Base-by-base conservation (phyloP, 1,140 invertebrate species). In the Atopsyche davidsoni region DNA sequence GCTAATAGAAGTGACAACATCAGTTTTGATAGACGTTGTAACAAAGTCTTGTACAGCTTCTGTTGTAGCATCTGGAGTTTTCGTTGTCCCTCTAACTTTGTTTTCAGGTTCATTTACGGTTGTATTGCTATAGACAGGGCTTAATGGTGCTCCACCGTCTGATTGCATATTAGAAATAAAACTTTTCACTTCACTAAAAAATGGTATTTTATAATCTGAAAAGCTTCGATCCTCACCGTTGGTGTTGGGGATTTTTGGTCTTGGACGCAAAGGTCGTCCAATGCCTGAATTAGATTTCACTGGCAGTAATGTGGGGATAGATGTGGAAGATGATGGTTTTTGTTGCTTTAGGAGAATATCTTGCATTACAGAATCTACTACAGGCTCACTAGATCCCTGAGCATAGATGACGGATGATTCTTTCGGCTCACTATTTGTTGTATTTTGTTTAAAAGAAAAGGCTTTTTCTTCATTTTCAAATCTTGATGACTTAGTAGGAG, bases 261-360 rank as follows among this genome's bases (percentile, higher is more conserved):
- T 60, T 21, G 73, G 75, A 56, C 77, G 59, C 38, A 80, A 60
- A 18, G 78, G 76, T 43, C 75, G 64, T 42, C 76, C 75, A 13
- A 78, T 66, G 16, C 76, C 78, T 10, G 78, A 68, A 63, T 81
- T 80, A 6, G 79, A 80, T 64, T 79, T 77, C 17, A 76, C 77
- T n/a, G 79, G 79, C 47, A 79, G 60, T 49, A 81, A 62, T 19
- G 79, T 81, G 9, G 79, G 76, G 19, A 79, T 58, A 46, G 60
- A 52, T 10, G 70, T 69, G 17, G 68, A 72, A 11, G 62, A 59
- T 44, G 66, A 69, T 23, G 68, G 50, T 55, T 72, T 46, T 41
- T 32, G 53, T 46, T 18, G 53, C 31, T 59, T 59, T 42, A 55
- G 13, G 7, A 68, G 49, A 16, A 59, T 49, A 44, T 63, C 60